These are phyloP conservation scores for Brienomyrus brachyistius DNA, from an alignment of 2,113 vertebrate species.

Conservation along the genomic window DNA sequence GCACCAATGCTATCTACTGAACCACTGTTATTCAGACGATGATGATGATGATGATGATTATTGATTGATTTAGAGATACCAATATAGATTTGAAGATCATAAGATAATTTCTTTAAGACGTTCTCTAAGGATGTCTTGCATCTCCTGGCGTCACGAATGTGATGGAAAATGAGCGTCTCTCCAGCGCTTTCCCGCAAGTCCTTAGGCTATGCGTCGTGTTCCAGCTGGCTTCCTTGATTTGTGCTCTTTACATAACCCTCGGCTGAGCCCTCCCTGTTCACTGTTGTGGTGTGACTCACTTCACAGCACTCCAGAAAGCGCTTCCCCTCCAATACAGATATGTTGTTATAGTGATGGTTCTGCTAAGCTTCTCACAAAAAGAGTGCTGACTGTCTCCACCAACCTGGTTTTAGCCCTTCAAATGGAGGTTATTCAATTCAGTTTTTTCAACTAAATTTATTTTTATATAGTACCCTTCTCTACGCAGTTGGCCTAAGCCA, in stretches of 20 bases:
- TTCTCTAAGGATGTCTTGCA: background rate
- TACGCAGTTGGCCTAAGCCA: background rate
- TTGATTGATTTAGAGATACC: background rate
- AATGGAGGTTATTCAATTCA: background rate
- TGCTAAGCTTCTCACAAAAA: background rate
- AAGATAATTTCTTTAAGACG: background rate
- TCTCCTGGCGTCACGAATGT: background rate
- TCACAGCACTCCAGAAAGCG: constrained; percentile 8
- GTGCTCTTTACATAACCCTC: constrained; percentile 11
- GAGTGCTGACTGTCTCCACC: constrained; percentile 9
- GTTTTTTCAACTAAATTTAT: background rate
- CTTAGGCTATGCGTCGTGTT: background rate
- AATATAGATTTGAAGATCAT: background rate
- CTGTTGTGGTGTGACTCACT: background rate
- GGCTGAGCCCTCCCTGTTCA: background rate
- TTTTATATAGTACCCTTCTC: background rate
- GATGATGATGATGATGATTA: background rate
- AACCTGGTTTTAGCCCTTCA: background rate
- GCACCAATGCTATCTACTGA: background rate
- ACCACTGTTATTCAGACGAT: background rate
- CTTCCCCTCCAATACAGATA: constrained; percentile 11
- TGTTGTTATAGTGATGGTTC: constrained; percentile 8
- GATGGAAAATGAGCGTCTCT: constrained; percentile 1
- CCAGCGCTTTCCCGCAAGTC: background rate
- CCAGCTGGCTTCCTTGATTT: background rate